Percentiles rank a stretch among this genome's conserved stretches.
phyloP scores from a whole-genome alignment of 2,797 vertebrate species.

The Oceanodroma leucorhoa region DNA sequence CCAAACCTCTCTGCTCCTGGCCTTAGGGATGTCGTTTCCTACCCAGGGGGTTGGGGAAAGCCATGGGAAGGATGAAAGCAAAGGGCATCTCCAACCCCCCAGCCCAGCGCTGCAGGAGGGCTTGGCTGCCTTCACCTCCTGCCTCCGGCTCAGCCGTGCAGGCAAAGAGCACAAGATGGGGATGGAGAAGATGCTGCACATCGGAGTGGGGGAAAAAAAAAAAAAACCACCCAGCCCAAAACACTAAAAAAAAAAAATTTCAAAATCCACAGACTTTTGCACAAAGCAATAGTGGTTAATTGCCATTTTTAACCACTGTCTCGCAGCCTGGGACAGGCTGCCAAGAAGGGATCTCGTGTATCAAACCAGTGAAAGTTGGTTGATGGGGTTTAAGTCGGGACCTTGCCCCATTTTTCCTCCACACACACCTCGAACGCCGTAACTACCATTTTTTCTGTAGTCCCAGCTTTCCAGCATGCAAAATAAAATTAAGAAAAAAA shows the following conservation, averaged over 20 bases:
- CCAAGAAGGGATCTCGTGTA: not conserved
- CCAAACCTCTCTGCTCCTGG: fast-evolving
- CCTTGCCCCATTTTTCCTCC: not conserved
- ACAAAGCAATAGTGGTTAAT: slow-evolving; percentile 39
- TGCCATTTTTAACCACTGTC: not conserved
- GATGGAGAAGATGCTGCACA: not conserved
- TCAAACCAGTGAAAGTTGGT: not conserved
- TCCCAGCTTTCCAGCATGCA: slow-evolving; percentile 6
- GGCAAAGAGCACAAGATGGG: not conserved
- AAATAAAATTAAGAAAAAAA: not conserved
- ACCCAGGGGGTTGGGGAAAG: not conserved
- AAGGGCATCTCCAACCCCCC: not conserved
- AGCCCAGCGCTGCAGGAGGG: not conserved
- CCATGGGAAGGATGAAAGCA: not conserved
- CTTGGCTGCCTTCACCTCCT: not conserved
- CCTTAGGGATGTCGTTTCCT: not conserved
- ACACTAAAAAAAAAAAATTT: not conserved
- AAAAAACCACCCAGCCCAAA: not conserved
- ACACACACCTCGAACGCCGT: not conserved
- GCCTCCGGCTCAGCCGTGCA: not conserved
- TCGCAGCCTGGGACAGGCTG: not conserved
- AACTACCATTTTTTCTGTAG: not conserved
- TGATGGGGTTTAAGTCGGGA: not conserved
- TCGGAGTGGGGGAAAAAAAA: fast-evolving
- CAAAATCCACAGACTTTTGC: not conserved